These are phyloP conservation scores for Drosophila algonquin DNA, from an alignment of 2,888 invertebrate species.

Conservation along the genomic window DNA sequence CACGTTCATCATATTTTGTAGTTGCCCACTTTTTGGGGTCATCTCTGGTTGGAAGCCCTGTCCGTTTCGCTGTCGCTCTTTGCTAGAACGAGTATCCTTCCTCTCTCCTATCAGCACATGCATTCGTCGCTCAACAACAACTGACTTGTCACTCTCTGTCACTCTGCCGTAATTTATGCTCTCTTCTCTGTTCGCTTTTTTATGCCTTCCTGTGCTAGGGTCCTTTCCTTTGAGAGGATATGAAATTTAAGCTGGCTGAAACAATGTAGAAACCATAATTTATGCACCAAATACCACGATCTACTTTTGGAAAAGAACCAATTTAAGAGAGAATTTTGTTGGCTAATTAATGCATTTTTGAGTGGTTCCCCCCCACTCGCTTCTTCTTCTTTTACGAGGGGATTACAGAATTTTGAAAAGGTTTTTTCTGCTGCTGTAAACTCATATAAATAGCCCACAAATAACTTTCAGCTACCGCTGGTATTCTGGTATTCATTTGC, in stretches of 20 bases:
- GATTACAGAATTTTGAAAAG: constrained; percentile 37
- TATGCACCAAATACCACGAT: constrained; percentile 32
- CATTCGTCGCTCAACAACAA: constrained; percentile 20
- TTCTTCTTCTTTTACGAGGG: neutral
- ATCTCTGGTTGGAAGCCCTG: neutral
- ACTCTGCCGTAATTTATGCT: constrained; percentile 44
- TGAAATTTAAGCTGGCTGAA: constrained; percentile 42
- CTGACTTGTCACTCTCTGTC: constrained; percentile 33
- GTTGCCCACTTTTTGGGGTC: constrained; percentile 8
- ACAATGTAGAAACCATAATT: constrained; percentile 50
- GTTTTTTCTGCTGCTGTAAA: constrained; percentile 20
- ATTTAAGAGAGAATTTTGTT: constrained; percentile 23
- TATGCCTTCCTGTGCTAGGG: constrained; percentile 8
- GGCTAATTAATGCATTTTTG: constrained; percentile 56
- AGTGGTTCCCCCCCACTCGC: constrained; percentile 15
- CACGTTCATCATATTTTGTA: neutral
- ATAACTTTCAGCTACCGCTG: constrained; percentile 31
- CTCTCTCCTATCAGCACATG: constrained; percentile 1
- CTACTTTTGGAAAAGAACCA: constrained; percentile 11
- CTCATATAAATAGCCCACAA: constrained; percentile 40
- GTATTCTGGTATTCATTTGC: constrained; percentile 55
- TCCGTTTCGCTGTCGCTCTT: neutral
- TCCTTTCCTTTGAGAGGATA: constrained; percentile 13
- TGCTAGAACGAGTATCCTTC: too few species aligned
- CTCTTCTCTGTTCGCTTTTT: constrained; percentile 12